These are phyloP conservation scores for Tholera decimalis DNA, from an alignment of 2,888 invertebrate genomes.

Conservation along the genomic window DNA sequence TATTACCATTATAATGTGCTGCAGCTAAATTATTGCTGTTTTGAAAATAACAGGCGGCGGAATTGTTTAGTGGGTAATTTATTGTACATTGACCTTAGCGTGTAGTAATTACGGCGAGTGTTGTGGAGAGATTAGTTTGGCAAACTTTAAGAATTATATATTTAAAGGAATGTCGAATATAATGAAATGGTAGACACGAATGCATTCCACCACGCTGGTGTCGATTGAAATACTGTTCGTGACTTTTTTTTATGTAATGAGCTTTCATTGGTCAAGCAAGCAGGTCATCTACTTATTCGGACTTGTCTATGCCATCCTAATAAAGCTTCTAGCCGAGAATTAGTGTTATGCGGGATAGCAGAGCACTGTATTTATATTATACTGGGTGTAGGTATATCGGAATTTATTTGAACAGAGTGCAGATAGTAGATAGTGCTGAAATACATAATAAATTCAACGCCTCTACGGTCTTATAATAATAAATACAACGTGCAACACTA, in stretches of 20 bases:
- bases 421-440: slow-evolving; percentile 59
- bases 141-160: slow-evolving; percentile 33
- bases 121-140: slow-evolving; percentile 47
- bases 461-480: slow-evolving; percentile 54
- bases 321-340: too few relatives aligned
- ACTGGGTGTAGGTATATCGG: slow-evolving; percentile 43
- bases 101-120: slow-evolving; percentile 41
- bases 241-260: too few relatives aligned
- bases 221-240: too few relatives aligned
- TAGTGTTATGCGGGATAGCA: slow-evolving; percentile 15
- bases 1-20: slow-evolving; percentile 53
- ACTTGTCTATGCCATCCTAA: too few relatives aligned
- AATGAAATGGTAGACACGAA: slow-evolving; percentile 18
- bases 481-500: slow-evolving; percentile 57
- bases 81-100: slow-evolving; percentile 61
- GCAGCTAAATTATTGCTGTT: slow-evolving; percentile 52
- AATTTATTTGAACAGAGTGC: slow-evolving; percentile 52
- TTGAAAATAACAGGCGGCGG: slow-evolving; percentile 48
- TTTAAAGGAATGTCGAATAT: slow-evolving; percentile 47
- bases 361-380: slow-evolving; percentile 57
- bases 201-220: slow-evolving; percentile 36
- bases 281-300: too few relatives aligned
- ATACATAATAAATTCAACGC: slow-evolving; percentile 57
- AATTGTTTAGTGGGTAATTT: slow-evolving; percentile 56
- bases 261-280: too few relatives aligned